Percentiles rank a stretch among this genome's conserved stretches.
Evolutionary conservation across 2,797 vertebrate species (phyloP).

Genomic region (Benthosema pterotum): DNA sequence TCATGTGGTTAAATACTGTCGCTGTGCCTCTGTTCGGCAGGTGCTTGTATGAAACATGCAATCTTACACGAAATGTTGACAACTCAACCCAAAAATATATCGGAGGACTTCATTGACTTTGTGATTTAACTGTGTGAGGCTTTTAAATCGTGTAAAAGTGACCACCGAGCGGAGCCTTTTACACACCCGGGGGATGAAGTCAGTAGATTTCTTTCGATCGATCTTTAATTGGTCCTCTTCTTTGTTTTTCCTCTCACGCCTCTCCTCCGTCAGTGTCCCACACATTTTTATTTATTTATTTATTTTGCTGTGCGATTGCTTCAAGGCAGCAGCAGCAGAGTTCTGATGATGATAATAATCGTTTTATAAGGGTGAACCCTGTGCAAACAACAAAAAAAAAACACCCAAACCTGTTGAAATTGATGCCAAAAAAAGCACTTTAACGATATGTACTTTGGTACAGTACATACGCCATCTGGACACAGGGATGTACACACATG

Average conservation of each 20-base stretch:
- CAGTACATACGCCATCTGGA: slow-evolving; percentile 62
- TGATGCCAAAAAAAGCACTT: slow-evolving; percentile 44
- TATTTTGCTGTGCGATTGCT: slow-evolving; percentile 84
- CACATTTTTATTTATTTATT: too few species aligned
- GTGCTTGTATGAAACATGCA: slow-evolving; percentile 34
- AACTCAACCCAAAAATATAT: slow-evolving; percentile 89
- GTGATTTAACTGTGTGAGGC: slow-evolving; percentile 83
- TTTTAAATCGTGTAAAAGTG: slow-evolving; percentile 86
- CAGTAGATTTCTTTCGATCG: slow-evolving; percentile 72
- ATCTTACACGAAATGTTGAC: slow-evolving; percentile 82
- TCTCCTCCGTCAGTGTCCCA: slow-evolving; percentile 75
- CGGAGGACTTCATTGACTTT: slow-evolving; percentile 86
- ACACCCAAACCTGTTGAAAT: slow-evolving; percentile 41
- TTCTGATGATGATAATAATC: slow-evolving; percentile 57
- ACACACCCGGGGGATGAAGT: slow-evolving; percentile 83
- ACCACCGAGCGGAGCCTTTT: slow-evolving; percentile 76
- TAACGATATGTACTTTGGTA: slow-evolving; percentile 40
- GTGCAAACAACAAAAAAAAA: not conserved
- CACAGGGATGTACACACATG: slow-evolving; percentile 44
- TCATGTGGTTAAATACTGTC: slow-evolving; percentile 25
- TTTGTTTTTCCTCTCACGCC: slow-evolving; percentile 76
- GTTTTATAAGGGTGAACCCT: slow-evolving; percentile 13
- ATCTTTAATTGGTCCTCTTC: slow-evolving; percentile 69
- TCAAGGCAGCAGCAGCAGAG: slow-evolving; percentile 80
- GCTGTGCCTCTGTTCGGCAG: slow-evolving; percentile 48